Base-by-base conservation (phyloP, 2,797 vertebrate species). In the Emydoidea blandingii region DNA sequence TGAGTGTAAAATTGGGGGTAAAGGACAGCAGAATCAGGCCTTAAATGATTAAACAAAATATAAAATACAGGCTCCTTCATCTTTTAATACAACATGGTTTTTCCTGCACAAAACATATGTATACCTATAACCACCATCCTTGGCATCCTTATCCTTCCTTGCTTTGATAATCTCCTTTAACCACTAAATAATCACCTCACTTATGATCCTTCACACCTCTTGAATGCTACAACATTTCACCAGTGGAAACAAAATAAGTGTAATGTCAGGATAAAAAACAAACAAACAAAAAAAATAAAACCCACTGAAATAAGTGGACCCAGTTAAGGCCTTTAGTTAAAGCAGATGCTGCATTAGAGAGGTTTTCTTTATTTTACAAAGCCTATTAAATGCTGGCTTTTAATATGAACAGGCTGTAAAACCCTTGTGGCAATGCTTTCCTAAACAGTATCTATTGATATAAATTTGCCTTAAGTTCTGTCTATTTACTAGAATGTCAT, bases 371-470 rank as follows among this genome's bases (percentile, higher is more conserved):
- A 68, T 88, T 91, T 78, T 47, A 47, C 27, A 37, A 53, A 76
- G 41, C 92, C 49, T 85, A 62, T 88, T 95, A 59, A 96, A 91
- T 79, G 12, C n/a, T 81, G 41, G 49, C 83, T 72, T 86, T 83
- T 93, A 78, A 65, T 8, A 1, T 12, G 44, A 96, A 65, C 11
- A 25, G 81, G 59, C 74, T 79, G 2, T 3, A 59, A 44, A 10
- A 89, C 37, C 74, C 95, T 85, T 88, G 62, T 89, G 88, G 91
- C 91, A 93, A 93, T 86, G 91, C 93, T 82, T 96, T 88, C 79
- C 95, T 79, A 54, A 87, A 54, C 87, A 93, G 10, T n/a, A 94
- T 94, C 41, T 76, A 47, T 86, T 92, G n/a, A 49, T 37, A 29
- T 53, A 10, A 37, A 47, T 91, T 93, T 93, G 53, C 52, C 59